phyloP scores from a whole-genome alignment of 2,113 vertebrate species.

The Ceratotherium simum region DNA sequence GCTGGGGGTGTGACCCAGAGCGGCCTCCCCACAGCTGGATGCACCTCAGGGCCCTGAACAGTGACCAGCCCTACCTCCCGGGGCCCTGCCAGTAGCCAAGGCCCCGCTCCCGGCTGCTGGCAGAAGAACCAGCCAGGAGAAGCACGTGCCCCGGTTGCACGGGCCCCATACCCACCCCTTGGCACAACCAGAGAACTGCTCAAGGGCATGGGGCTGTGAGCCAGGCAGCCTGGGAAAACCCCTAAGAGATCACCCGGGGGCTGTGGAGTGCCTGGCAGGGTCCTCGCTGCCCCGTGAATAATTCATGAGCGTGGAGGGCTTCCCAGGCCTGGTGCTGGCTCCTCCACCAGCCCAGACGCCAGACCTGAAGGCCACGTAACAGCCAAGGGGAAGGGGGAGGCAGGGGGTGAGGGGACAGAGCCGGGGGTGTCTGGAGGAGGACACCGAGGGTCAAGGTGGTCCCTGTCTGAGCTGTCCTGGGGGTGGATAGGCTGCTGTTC shows the following conservation, averaged over 20 bases:
- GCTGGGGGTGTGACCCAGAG: background rate
- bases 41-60: background rate
- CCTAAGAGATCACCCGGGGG: conserved; percentile 38
- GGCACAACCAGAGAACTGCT: no score
- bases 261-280: background rate
- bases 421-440: accelerated
- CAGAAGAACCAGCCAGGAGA: background rate
- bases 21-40: accelerated
- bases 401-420: no score
- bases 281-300: background rate
- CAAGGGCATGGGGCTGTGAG: accelerated
- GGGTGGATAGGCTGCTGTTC: accelerated
- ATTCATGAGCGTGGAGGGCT: background rate
- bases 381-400: accelerated
- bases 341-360: background rate
- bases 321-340: background rate
- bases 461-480: background rate
- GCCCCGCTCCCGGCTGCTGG: background rate
- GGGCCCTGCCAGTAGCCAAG: background rate
- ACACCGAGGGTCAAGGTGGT: background rate
- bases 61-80: background rate
- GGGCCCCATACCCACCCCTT: background rate
- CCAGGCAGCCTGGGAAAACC: conserved; percentile 11
- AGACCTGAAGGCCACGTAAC: background rate
- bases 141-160: accelerated